These are phyloP conservation scores for Columba livia DNA, from an alignment of 2,113 vertebrate species.

Conservation along the genomic window DNA sequence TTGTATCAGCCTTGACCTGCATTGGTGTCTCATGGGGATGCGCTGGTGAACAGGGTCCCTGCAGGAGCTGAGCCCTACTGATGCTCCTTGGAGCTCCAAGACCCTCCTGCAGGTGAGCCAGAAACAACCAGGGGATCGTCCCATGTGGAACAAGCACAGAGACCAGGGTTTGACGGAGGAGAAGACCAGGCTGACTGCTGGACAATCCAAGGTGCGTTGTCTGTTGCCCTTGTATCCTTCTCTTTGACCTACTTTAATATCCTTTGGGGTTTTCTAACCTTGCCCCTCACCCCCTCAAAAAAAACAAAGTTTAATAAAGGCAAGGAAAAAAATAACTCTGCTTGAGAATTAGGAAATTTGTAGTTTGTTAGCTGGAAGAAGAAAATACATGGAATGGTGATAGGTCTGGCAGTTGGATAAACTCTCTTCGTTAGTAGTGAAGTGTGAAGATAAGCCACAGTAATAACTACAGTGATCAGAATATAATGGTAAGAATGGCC, in stretches of 20 bases:
- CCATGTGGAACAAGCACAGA: neutral
- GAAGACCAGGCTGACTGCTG: neutral
- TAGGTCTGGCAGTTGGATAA: neutral
- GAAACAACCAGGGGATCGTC: neutral
- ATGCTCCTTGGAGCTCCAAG: neutral
- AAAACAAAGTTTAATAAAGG: too few species aligned
- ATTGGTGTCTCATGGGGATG: neutral
- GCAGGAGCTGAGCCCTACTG: neutral
- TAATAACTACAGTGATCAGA: neutral
- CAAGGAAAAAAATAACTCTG: neutral
- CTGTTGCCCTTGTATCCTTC: neutral
- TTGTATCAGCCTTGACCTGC: neutral
- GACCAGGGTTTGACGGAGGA: neutral
- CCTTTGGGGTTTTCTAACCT: neutral
- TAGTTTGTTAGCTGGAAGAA: neutral
- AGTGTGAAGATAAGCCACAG: neutral
- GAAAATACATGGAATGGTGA: accelerated
- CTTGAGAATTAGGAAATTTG: neutral
- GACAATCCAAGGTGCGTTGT: neutral
- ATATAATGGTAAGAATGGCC: neutral
- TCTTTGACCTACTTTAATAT: neutral
- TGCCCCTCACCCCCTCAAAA: too few species aligned
- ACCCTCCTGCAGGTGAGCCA: accelerated
- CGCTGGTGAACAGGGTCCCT: too few species aligned
- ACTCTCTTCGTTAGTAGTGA: too few species aligned